These are phyloP conservation scores for Actinia equina DNA, from an alignment of 64 coral and sea anemone genomes.

Conservation along the genomic window DNA sequence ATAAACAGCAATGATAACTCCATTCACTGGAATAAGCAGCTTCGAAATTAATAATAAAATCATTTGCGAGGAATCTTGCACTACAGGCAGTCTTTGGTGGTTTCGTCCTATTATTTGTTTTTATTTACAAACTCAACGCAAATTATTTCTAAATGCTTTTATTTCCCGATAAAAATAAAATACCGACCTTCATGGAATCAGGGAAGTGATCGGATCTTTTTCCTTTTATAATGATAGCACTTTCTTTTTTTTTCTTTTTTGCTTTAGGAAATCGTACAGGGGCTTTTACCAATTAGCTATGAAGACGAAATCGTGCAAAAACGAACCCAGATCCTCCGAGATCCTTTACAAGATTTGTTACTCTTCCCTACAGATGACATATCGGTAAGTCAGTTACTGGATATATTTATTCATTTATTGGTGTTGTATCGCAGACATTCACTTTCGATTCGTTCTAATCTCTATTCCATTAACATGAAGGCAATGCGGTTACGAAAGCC, in stretches of 20 bases:
- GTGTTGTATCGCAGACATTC: not conserved
- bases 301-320: conserved; percentile 94
- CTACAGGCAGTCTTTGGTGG: not conserved
- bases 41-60: not conserved
- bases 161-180: not conserved
- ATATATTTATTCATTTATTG: not conserved
- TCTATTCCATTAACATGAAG: not conserved
- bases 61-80: not conserved
- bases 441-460: not conserved
- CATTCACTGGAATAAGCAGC: not conserved
- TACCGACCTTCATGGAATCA: not conserved
- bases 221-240: not conserved
- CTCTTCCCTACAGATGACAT: conserved; percentile 85
- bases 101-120: not conserved
- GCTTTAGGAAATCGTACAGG: conserved; percentile 78
- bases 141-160: not conserved
- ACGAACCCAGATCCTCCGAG: conserved; percentile 85
- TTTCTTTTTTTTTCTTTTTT: conserved; percentile 25
- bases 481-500: not conserved
- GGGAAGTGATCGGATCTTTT: not conserved
- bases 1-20: not conserved
- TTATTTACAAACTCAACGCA: not conserved
- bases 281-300: conserved; percentile 83
- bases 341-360: conserved; percentile 71
- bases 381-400: conserved; percentile 44